Percentiles rank a stretch among this genome's conserved stretches.
Conservation (phyloP, 2,888 invertebrate genomes). For the Aphelenchoides bicaudatus region DNA sequence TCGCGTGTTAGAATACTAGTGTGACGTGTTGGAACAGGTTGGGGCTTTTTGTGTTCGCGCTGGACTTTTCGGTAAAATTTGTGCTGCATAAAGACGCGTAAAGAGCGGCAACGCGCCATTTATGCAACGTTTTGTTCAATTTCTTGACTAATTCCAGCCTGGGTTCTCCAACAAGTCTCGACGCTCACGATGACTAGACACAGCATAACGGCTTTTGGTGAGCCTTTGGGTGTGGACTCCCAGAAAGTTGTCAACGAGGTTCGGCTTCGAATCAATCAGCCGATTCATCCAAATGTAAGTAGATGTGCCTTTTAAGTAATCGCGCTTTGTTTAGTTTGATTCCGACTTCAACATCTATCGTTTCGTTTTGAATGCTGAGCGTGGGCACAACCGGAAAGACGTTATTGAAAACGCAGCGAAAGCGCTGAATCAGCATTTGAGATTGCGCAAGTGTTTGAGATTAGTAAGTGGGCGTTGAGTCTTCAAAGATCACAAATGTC, state of each 20-base stretch:
- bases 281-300: constrained; percentile 52
- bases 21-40: too few species aligned
- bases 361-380: constrained; percentile 53
- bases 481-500: constrained; percentile 13
- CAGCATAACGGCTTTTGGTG: constrained; percentile 37
- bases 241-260: constrained; percentile 49
- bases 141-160: too few species aligned
- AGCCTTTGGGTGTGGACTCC: constrained; percentile 47
- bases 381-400: constrained; percentile 44
- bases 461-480: constrained; percentile 36
- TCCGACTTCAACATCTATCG: constrained; percentile 60
- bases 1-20: too few species aligned
- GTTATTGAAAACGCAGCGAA: constrained; percentile 52
- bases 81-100: too few species aligned
- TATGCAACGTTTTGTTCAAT: too few species aligned
- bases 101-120: too few species aligned
- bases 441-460: constrained; percentile 50
- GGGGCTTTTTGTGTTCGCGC: too few species aligned
- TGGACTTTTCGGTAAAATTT: too few species aligned
- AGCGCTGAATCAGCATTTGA: constrained; percentile 55
- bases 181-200: constrained; percentile 4
- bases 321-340: constrained; percentile 48
- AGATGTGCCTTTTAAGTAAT: neutral
- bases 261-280: constrained; percentile 43
- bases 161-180: too few species aligned